These are phyloP conservation scores for Poeciliopsis retropinna DNA, from an alignment of 2,113 vertebrate genomes.

Conservation along the genomic window DNA sequence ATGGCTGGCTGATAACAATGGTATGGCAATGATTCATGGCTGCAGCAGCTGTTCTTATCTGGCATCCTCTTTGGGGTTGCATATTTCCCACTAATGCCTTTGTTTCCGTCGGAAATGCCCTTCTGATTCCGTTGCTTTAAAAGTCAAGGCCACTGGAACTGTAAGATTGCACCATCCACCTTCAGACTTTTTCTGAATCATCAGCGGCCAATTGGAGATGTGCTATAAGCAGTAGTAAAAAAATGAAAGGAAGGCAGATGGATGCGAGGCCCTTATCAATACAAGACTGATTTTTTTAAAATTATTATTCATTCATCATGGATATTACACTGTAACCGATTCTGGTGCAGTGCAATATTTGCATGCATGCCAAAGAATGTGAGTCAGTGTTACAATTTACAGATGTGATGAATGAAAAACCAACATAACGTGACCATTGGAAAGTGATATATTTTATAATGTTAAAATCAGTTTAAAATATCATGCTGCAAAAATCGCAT, in stretches of 20 bases:
- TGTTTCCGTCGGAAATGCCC: slow-evolving; percentile 47
- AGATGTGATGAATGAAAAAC: neutral
- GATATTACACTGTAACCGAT: slow-evolving; percentile 29
- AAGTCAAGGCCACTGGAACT: slow-evolving; percentile 31
- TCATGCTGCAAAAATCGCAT: slow-evolving; percentile 31
- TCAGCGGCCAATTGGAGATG: slow-evolving; percentile 1
- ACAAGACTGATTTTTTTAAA: neutral
- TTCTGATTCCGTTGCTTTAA: slow-evolving; percentile 40
- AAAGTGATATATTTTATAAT: slow-evolving; percentile 33
- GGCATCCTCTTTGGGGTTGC: slow-evolving; percentile 54
- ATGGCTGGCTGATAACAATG: slow-evolving; percentile 52
- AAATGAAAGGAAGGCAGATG: neutral
- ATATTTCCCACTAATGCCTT: slow-evolving; percentile 56
- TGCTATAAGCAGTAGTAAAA: slow-evolving; percentile 26
- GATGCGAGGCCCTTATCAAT: neutral
- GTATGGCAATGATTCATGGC: slow-evolving; percentile 68
- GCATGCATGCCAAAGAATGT: neutral
- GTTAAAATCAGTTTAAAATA: slow-evolving; percentile 51
- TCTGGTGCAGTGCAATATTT: slow-evolving; percentile 31
- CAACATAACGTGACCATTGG: neutral
- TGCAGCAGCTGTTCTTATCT: slow-evolving; percentile 64
- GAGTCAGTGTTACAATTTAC: neutral
- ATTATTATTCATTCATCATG: slow-evolving; percentile 17
- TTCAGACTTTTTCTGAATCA: slow-evolving; percentile 8
- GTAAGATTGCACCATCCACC: neutral